A percentile compares a stretch with the other conserved stretches of the same genome.
These are phyloP conservation scores for Peribatodes rhomboidaria DNA, from an alignment of 2,888 invertebrate species.

Conservation along the genomic window DNA sequence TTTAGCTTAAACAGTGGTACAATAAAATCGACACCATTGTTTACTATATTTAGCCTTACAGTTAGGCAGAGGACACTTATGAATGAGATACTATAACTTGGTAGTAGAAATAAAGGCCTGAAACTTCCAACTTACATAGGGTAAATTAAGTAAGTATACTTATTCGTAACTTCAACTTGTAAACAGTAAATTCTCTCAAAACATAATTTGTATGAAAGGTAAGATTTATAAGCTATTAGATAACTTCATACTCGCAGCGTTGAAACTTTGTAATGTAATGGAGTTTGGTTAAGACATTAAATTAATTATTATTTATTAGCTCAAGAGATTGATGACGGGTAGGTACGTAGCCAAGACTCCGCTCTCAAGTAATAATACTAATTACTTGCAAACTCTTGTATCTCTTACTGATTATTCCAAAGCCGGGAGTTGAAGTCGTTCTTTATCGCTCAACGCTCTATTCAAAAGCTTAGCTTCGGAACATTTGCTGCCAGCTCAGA, in stretches of 20 bases:
- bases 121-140: neutral
- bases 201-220: conserved; percentile 38
- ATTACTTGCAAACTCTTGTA: conserved; percentile 32
- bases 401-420: conserved; percentile 6
- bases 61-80: neutral
- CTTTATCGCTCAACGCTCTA: neutral
- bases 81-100: neutral
- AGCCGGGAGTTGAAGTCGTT: neutral
- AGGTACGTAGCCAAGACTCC: conserved; percentile 30
- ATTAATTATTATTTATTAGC: conserved; percentile 56
- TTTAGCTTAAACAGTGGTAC: too few relatives aligned
- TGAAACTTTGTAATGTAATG: conserved; percentile 61
- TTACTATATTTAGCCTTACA: neutral
- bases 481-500: too few relatives aligned
- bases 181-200: conserved; percentile 27
- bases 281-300: conserved; percentile 64
- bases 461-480: neutral
- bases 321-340: conserved; percentile 47
- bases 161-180: conserved; percentile 2
- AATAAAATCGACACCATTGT: neutral
- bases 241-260: conserved; percentile 40
- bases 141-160: neutral
- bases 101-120: neutral
- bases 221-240: conserved; percentile 40
- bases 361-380: conserved; percentile 42